phyloP scores from a whole-genome alignment of 2,113 vertebrate species.

The Pogonocichla stellata region DNA sequence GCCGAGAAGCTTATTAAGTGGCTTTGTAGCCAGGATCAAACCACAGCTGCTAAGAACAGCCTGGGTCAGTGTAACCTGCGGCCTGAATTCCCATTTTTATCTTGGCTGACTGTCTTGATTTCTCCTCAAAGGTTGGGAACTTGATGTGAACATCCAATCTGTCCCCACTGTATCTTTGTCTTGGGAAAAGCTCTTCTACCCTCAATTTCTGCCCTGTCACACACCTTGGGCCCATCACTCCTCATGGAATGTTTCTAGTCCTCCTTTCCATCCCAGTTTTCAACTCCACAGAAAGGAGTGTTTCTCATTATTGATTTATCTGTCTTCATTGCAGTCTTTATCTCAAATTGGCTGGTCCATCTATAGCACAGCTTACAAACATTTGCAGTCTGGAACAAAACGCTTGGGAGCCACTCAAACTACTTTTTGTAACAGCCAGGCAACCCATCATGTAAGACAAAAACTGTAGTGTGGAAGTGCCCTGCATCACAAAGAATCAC shows the following conservation, averaged over 20 bases:
- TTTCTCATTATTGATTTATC: not conserved
- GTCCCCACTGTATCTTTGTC: not conserved
- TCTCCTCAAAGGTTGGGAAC: not conserved
- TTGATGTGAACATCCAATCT: not conserved
- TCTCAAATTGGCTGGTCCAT: not conserved
- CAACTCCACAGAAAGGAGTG: not conserved
- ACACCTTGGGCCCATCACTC: not conserved
- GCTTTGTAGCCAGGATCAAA: slow-evolving; percentile 45
- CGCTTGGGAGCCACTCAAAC: not conserved
- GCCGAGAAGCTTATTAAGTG: not conserved
- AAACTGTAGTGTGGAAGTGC: not conserved
- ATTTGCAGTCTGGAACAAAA: not conserved
- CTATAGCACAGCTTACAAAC: not conserved
- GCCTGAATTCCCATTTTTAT: not conserved
- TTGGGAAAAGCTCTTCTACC: not conserved
- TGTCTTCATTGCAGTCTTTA: not conserved
- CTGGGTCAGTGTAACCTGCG: not conserved
- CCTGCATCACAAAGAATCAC: not conserved
- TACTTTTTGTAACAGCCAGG: not conserved
- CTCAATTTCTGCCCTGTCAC: not conserved
- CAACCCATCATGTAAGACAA: not conserved
- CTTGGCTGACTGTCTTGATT: not conserved
- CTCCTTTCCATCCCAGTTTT: not conserved
- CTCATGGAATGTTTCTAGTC: not conserved
- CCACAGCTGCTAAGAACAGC: not conserved